Base-by-base conservation (phyloP, 2,797 vertebrate genomes). In the Dermochelys coriacea region DNA sequence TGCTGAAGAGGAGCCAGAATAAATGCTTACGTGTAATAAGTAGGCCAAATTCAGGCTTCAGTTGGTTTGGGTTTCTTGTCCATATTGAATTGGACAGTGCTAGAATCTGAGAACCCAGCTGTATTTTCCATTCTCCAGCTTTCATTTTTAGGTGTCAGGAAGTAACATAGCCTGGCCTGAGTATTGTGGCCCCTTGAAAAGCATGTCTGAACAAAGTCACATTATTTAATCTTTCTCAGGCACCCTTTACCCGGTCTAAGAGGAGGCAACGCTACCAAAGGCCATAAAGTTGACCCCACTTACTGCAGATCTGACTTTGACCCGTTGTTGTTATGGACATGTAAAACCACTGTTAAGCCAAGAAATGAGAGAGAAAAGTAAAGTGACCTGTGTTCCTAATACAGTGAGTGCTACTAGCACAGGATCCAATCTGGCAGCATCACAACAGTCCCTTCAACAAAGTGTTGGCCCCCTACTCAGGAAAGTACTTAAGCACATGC, bases 1-100 rank as follows among this genome's bases (percentile, higher is more conserved):
- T 93, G 79, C 85, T 83, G 91, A 95, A 92, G 93, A 95, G 68
- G 79, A 95, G 45, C 52, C 88, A n/a, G 75, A 86, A 82, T 91
- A 64, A 86, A 82, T 91, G 54, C 50, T 93, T 92, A n/a, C 23
- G 14, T 87, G 79, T 79, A 95, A 86, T 92, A 88, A 45, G 12
- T 27, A 75, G 23, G 11, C 29, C 64, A 84, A 92, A 93, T 82
- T 92, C 31, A n/a, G 89, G 82, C 74, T 6, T 25, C 12, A 12
- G 68, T 25, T 81, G 52, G 89, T 92, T 91, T 80, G 47, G 71
- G 34, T 77, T 94, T 88, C 51, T 86, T 94, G 91, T 87, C 71
- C 41, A 94, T 52, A 86, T 84, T 94, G 88, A 85, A 89, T 54
- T 87, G 84, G 91, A 92, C 19, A 41, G 21, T 27, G 12, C 41